These are phyloP conservation scores for Petrophora chlorosata DNA, from an alignment of 2,888 invertebrate genomes.

Conservation along the genomic window DNA sequence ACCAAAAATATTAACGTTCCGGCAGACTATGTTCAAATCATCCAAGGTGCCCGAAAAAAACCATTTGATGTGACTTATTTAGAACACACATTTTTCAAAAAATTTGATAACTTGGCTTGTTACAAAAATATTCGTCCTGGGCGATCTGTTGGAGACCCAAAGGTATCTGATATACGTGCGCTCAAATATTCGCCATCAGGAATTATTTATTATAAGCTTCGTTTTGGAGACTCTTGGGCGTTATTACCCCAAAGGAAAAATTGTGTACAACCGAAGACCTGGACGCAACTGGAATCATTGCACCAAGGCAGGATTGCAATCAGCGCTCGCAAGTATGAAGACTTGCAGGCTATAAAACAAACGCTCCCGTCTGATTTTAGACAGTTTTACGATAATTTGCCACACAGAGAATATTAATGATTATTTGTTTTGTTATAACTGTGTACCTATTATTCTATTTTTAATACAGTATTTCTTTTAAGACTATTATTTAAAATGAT, in stretches of 20 bases:
- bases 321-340: constrained; percentile 2
- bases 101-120: neutral
- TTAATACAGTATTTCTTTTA: neutral
- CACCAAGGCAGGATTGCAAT: neutral
- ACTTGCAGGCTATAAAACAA: constrained; percentile 7
- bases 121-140: constrained; percentile 2
- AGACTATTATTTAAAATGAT: neutral
- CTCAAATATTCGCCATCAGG: constrained; percentile 19
- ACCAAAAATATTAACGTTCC: constrained; percentile 19
- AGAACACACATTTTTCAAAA: constrained; percentile 18
- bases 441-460: neutral
- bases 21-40: constrained; percentile 17
- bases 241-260: constrained; percentile 22
- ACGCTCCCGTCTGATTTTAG: neutral
- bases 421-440: neutral
- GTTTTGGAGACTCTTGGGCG: constrained; percentile 20
- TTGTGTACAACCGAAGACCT: neutral
- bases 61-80: constrained; percentile 20
- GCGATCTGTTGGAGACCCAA: constrained; percentile 6
- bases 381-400: constrained; percentile 5
- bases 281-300: neutral
- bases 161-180: constrained; percentile 20
- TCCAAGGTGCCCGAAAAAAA: constrained; percentile 12
- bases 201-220: constrained; percentile 20
- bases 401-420: neutral